Base-by-base conservation (phyloP, 2,797 vertebrate species). In the Cyclura pinguis region DNA sequence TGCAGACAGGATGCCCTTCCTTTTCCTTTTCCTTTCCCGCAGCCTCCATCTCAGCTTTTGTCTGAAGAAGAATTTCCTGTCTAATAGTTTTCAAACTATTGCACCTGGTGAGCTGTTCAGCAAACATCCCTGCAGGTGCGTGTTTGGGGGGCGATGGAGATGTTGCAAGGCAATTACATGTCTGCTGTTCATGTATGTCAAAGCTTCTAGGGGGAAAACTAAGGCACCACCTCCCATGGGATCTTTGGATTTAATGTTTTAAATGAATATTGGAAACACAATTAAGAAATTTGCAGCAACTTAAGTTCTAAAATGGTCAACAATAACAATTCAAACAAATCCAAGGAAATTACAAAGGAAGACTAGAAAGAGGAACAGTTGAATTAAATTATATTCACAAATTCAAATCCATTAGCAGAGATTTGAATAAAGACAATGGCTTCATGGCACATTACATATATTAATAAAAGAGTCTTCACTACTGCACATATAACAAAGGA, bases 1-100 rank as follows among this genome's bases (percentile, higher is more conserved):
- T 88, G 52, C 93, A 96, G 96, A 96, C 96, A 95, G 97, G 97
- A 98, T 96, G 87, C 93, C 95, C 82, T 94, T 95, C 96, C 97
- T 93, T 91, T 97, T 95, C 96, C 96, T 87, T 87, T 96, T 96
- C 96, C 96, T 97, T 96, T 94, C 92, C 91, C 73, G 87, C 92
- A 94, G 94, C 73, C 92, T 93, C 74, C 22, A 67, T 80, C 83
- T 88, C 91, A 89, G 69, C 92, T 92, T 85, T 85, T 67, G 85
- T 91, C 93, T 94, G 90, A 80, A 64, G 83, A 95, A 91, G 89
- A 89, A 80, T 59, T 62, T 22, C 93, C 84, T 91, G 69, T 8
- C 90, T 77, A 64, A 7, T 18, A 69, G 22, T 22, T 80, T 89
- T 62, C 1, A 1, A 57, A 50, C 22, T 85, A 29, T 55, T 92